Evolutionary conservation across 2,113 vertebrate species (phyloP), one percentile per base, ranked within the genome.

Genomic region (Pao palembangensis): DNA sequence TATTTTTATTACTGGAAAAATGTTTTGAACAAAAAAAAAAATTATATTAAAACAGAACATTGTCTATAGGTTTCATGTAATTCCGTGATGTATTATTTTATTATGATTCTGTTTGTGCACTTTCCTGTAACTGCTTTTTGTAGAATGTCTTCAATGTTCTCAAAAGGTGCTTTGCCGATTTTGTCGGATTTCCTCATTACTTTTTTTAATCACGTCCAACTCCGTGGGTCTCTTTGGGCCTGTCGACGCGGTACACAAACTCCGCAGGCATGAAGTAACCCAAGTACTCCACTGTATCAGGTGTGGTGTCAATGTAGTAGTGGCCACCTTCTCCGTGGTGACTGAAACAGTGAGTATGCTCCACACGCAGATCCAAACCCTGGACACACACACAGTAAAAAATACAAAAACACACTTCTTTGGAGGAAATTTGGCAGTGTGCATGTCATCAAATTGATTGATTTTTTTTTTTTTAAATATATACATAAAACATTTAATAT

Each of bases 301-400:
- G 96, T 0, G 94, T 99, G 15, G 93, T 99, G 80, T 99, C 97
- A 5, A 84, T 90, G 68, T 99, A 96, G 89, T 97, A 99, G 84
- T 99, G 95, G 0, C 97, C 97, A 1, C 96, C 97, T 80, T 98
- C 93, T 34, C 96, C 95, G 0, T 98, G 95, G 44, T 92, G 92
- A 84, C 96, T 98, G 79, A 98, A 99, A 16, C 92, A 93, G 68
- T 99, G 97, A 0, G 95, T 99, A 77, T 99, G 96, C 76, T 98
- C 96, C 73, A 98, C 43, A 0, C 96, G 93, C 57, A 98, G 84
- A 34, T 98, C 97, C 28, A 97, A 90, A n/a, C 95, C 95, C 97
- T 99, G 78, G 5, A 48, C 47, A 66, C 47, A 66, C 47, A 66
- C 20, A 70, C 2, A 21, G 14, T 28, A 18, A 49, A 20, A 18